These are phyloP conservation scores for Drosophila tanythrix DNA, from an alignment of 2,888 invertebrate genomes.

Conservation along the genomic window DNA sequence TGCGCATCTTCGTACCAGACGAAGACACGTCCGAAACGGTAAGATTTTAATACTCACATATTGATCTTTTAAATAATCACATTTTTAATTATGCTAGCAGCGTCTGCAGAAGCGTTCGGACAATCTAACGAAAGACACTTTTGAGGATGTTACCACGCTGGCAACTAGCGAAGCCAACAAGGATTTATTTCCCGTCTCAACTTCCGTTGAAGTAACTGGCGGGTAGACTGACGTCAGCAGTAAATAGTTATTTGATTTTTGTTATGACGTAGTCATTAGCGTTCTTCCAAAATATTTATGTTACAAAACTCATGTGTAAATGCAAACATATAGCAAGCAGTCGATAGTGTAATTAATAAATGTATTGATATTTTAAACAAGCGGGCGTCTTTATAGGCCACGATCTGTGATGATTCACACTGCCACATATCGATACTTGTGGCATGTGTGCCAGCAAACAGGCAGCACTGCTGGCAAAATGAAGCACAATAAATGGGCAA, in stretches of 20 bases:
- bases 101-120: constrained; percentile 81
- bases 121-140: constrained; percentile 73
- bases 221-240: constrained; percentile 60
- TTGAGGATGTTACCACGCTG: constrained; percentile 53
- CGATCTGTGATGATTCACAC: background rate
- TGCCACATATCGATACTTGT: background rate
- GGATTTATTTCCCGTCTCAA: constrained; percentile 77
- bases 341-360: constrained; percentile 72
- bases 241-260: constrained; percentile 56
- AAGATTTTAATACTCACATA: constrained; percentile 6
- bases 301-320: constrained; percentile 59
- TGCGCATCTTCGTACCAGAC: constrained; percentile 86
- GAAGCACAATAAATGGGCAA: background rate
- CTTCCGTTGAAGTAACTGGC: constrained; percentile 81
- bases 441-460: background rate
- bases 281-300: constrained; percentile 63
- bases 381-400: background rate
- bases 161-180: constrained; percentile 51
- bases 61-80: background rate
- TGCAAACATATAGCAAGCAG: constrained; percentile 65
- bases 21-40: constrained; percentile 80
- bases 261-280: constrained; percentile 44
- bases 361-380: constrained; percentile 45
- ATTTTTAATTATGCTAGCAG: constrained; percentile 50
- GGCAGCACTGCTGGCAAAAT: background rate